Evolutionary conservation across 2,797 vertebrate species (phyloP).

Genomic region (Chaetophractus vellerosus): DNA sequence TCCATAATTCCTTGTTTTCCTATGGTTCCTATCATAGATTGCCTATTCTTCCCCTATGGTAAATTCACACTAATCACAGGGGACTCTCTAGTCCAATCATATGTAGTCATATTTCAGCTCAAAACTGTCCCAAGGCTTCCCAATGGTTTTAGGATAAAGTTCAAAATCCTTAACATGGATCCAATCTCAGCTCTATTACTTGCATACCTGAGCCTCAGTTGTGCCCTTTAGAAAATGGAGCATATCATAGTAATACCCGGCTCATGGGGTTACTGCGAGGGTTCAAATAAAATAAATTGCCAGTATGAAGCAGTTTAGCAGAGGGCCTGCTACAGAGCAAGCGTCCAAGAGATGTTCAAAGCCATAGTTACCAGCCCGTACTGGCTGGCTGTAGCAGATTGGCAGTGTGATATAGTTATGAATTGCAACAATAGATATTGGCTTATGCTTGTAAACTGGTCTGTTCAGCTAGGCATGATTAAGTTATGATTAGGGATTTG

Average conservation of each 20-base stretch:
- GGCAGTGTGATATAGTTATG: no score
- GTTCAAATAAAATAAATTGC: not conserved
- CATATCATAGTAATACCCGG: not conserved
- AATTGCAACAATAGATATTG: no score
- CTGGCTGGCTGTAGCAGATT: not conserved
- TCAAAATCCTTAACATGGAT: not conserved
- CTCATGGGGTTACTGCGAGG: not conserved
- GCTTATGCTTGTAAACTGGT: no score
- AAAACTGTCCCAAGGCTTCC: not conserved
- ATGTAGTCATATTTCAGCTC: not conserved
- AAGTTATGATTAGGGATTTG: no score
- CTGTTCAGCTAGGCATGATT: no score
- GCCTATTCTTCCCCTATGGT: not conserved
- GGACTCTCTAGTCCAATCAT: not conserved
- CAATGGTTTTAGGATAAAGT: not conserved
- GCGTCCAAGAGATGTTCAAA: not conserved
- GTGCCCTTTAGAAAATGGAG: not conserved
- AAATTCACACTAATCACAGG: not conserved
- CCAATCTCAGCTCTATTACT: not conserved
- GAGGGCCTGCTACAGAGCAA: not conserved
- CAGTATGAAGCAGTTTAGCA: fast-evolving
- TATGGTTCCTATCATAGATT: not conserved
- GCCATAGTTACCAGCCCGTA: not conserved
- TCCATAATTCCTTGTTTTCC: not conserved
- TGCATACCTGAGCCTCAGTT: not conserved